Conservation (phyloP, 2,797 vertebrate species). For the Trematomus bernacchii region DNA sequence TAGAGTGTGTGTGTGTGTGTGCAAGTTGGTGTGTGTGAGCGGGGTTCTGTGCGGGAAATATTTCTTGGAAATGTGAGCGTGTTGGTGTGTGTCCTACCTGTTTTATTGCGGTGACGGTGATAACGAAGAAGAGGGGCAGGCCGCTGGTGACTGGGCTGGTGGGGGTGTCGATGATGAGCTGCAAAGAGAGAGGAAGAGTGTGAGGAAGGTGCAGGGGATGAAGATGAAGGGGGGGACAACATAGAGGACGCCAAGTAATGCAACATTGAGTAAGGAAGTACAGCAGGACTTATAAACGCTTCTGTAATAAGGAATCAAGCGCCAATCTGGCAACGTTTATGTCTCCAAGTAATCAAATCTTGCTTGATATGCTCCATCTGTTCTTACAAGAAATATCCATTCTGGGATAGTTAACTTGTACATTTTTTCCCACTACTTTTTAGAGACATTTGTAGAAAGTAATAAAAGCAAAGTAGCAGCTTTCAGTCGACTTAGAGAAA, state of each 20-base stretch:
- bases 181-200: slow-evolving; percentile 52
- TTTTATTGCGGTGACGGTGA: slow-evolving; percentile 97
- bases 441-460: neutral
- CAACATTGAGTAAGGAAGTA: slow-evolving; percentile 49
- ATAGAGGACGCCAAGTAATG: slow-evolving; percentile 49
- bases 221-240: neutral
- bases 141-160: slow-evolving; percentile 98
- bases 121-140: slow-evolving; percentile 97
- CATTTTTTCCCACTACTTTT: neutral
- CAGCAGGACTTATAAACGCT: slow-evolving; percentile 18
- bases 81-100: slow-evolving; percentile 86
- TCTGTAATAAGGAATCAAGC: slow-evolving; percentile 31
- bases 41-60: neutral
- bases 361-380: slow-evolving; percentile 18
- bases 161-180: slow-evolving; percentile 98
- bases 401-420: neutral
- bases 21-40: slow-evolving; percentile 21
- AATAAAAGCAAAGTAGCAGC: neutral
- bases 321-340: slow-evolving; percentile 10
- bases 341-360: slow-evolving; percentile 18
- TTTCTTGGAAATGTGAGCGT: slow-evolving; percentile 38
- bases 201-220: neutral
- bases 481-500: neutral
- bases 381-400: neutral
- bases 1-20: slow-evolving; percentile 26